A percentile compares a stretch with the other conserved stretches of the same genome.
Evolutionary conservation across 2,113 vertebrate species (phyloP).

Genomic region (Lampris megalopsis): DNA sequence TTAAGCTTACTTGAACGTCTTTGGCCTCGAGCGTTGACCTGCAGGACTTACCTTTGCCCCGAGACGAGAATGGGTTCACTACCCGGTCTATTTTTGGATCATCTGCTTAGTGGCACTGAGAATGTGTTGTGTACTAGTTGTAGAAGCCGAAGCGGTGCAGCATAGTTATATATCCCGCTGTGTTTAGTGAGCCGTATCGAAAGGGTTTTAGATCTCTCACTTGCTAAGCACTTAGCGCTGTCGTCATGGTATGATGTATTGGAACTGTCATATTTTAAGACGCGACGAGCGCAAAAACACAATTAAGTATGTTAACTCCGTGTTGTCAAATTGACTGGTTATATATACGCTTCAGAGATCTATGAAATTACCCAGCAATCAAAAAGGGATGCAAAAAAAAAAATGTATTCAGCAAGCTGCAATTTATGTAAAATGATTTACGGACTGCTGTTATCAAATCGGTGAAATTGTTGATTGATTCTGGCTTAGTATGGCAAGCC

Average conservation of each 20-base stretch:
- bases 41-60: constrained; percentile 62
- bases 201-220: constrained; percentile 7
- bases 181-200: not conserved
- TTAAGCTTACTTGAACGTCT: constrained; percentile 9
- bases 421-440: not conserved
- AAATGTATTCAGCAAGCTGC: constrained; percentile 1
- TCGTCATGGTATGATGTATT: constrained; percentile 15
- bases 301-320: constrained; percentile 10
- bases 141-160: constrained; percentile 14
- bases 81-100: constrained; percentile 70
- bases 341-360: not conserved
- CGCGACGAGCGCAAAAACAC: constrained; percentile 11
- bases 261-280: not conserved
- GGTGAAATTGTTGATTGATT: constrained; percentile 7
- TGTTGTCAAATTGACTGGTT: not conserved
- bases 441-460: not conserved
- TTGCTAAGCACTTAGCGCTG: not conserved
- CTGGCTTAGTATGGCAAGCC: constrained; percentile 2
- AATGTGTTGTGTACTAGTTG: constrained; percentile 44
- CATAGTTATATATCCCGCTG: constrained; percentile 4
- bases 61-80: constrained; percentile 46
- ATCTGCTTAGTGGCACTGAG: constrained; percentile 62
- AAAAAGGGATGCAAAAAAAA: constrained; percentile 6
- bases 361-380: not conserved
- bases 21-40: constrained; percentile 36